phyloP scores from a whole-genome alignment of 2,888 invertebrate genomes.

The Tinea pellionella region DNA sequence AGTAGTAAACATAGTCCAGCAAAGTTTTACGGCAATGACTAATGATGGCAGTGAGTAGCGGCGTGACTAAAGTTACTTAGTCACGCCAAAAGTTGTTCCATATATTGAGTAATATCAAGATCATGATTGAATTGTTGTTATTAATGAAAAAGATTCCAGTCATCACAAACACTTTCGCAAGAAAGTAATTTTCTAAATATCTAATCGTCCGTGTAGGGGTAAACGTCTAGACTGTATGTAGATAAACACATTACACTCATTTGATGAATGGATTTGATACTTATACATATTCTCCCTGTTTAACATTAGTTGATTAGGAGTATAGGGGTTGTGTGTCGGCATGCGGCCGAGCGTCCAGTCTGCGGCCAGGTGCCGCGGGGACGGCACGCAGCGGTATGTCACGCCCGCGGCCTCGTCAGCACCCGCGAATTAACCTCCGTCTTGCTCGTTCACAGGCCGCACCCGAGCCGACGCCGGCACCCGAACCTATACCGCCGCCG shows the following conservation, averaged over 20 bases:
- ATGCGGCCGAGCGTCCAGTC: slow-evolving; percentile 47
- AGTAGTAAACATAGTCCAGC: background rate
- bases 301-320: slow-evolving; percentile 42
- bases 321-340: slow-evolving; percentile 20
- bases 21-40: slow-evolving; percentile 6
- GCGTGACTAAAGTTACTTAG: slow-evolving; percentile 55
- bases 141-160: background rate
- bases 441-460: slow-evolving; percentile 48
- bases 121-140: background rate
- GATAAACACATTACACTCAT: background rate
- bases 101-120: slow-evolving; percentile 4
- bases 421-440: slow-evolving; percentile 33
- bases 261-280: slow-evolving; percentile 8
- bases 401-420: slow-evolving; percentile 47
- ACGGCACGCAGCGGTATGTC: slow-evolving; percentile 35
- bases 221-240: background rate
- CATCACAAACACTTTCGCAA: background rate
- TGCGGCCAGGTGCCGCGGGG: slow-evolving; percentile 31
- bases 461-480: slow-evolving; percentile 48
- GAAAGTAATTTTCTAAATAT: background rate
- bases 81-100: slow-evolving; percentile 36
- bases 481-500: slow-evolving; percentile 48
- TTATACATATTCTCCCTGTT: background rate
- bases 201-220: background rate
- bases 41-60: background rate